These are phyloP conservation scores for Formica aserva DNA, from an alignment of 2,888 invertebrate genomes.

Conservation along the genomic window DNA sequence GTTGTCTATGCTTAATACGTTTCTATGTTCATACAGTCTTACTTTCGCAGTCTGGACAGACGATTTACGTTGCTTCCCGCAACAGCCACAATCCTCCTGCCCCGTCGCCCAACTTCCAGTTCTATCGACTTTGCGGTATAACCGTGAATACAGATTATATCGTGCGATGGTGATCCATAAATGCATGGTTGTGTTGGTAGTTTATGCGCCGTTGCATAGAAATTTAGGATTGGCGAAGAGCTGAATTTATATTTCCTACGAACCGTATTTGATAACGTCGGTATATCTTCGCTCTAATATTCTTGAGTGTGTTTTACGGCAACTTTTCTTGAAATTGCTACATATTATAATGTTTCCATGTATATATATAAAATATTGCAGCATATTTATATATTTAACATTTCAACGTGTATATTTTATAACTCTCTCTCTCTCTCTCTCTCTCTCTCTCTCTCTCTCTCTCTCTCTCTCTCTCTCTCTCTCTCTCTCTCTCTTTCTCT, in stretches of 20 bases:
- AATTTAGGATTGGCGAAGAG: constrained; percentile 57
- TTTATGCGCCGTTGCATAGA: constrained; percentile 58
- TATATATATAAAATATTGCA: not conserved
- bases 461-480: not conserved
- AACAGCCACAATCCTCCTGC: constrained; percentile 55
- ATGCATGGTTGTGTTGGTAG: constrained; percentile 55
- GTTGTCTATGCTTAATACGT: constrained; percentile 47
- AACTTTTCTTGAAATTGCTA: constrained; percentile 28
- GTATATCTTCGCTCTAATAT: constrained; percentile 45
- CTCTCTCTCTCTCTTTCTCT: not conserved
- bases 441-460: no score
- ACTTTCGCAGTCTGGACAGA: constrained; percentile 58
- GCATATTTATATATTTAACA: not conserved
- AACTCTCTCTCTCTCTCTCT: not conserved
- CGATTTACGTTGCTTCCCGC: constrained; percentile 62
- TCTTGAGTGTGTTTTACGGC: constrained; percentile 31
- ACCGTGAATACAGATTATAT: constrained; percentile 64
- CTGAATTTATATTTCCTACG: constrained; percentile 55
- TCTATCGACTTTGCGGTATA: constrained; percentile 62
- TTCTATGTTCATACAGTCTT: constrained; percentile 55
- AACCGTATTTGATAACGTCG: constrained; percentile 47
- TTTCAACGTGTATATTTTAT: not conserved
- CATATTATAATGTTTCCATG: constrained; percentile 7
- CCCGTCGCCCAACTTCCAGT: constrained; percentile 37
- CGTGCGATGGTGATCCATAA: constrained; percentile 59